Base-by-base conservation (phyloP, 2,888 invertebrate genomes). In the Alcis repandata region DNA sequence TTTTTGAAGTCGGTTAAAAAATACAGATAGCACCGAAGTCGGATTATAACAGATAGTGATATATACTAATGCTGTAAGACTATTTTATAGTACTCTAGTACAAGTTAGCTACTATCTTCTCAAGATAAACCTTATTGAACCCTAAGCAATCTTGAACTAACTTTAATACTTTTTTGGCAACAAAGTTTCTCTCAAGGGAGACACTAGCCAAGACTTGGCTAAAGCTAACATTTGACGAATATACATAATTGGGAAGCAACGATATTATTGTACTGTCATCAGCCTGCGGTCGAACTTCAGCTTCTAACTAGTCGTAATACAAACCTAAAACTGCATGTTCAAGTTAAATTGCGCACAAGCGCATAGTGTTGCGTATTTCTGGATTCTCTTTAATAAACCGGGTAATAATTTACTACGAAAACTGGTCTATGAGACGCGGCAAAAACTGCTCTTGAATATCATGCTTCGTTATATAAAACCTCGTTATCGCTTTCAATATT, bases 401-500 rank as follows among this genome's bases (percentile, higher is more conserved):
- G 46, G 22, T 46, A 22, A n/a, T 46, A 46, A 46, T 22, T 46
- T 36, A 40, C 15, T 53, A 22, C 4, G 20, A 22, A 40, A n/a
- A 22, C 38, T 22, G 10, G 10, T 41, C 10, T 53, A 53, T 1
- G 15, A 41, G 10, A 40, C 6, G 22, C 13, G 15, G 6, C 2
- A 41, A 15, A 32, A 7, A 41, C 22, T 7, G 9, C 32, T 43
- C 32, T 54, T 32, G 27, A 54, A 43, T 53, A 53, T 22, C 27
- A 53, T 38, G n/a, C 19, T 38, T n/a, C 52, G 52, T 20, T 10
- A 52, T 22, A 52, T 38, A 19, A 51, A 52, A 52, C 33, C 32
- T 41, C 43, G 27, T 62, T 49, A 27, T 40, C 4, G 32, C 41
- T 56, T 33, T 38, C 17, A 27, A 38, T 46, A 63, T 41, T 62